Conservation (phyloP, 2,797 vertebrate species). For the Carcharodon carcharias region DNA sequence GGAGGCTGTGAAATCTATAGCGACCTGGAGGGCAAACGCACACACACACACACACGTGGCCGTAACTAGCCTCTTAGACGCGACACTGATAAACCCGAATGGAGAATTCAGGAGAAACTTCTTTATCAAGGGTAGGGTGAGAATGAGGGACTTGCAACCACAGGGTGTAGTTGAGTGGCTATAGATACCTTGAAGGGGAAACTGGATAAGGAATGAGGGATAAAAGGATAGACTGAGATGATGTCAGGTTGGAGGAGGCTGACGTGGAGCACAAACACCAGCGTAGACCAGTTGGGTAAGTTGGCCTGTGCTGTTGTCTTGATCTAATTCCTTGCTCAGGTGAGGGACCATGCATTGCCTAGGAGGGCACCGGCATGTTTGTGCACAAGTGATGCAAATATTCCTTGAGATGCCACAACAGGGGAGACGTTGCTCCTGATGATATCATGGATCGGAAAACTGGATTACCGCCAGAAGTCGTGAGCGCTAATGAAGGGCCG, state of each 20-base stretch:
- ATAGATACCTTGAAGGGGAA: neutral
- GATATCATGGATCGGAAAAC: neutral
- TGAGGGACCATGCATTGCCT: neutral
- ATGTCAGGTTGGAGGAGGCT: neutral
- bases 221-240: neutral
- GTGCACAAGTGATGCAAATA: neutral
- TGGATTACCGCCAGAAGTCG: neutral
- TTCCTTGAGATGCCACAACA: neutral
- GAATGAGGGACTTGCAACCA: neutral
- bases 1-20: slow-evolving; percentile 97
- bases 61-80: neutral
- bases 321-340: neutral
- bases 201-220: neutral
- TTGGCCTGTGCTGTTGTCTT: neutral
- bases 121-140: neutral
- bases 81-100: neutral
- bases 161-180: neutral
- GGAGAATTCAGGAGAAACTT: neutral
- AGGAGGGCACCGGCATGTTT: neutral
- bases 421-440: neutral
- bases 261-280: neutral
- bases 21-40: slow-evolving; percentile 68
- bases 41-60: slow-evolving; percentile 24
- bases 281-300: neutral
- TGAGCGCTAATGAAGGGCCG: neutral